Base-by-base conservation (phyloP, 2,113 vertebrate genomes). In the Pithys albifrons region DNA sequence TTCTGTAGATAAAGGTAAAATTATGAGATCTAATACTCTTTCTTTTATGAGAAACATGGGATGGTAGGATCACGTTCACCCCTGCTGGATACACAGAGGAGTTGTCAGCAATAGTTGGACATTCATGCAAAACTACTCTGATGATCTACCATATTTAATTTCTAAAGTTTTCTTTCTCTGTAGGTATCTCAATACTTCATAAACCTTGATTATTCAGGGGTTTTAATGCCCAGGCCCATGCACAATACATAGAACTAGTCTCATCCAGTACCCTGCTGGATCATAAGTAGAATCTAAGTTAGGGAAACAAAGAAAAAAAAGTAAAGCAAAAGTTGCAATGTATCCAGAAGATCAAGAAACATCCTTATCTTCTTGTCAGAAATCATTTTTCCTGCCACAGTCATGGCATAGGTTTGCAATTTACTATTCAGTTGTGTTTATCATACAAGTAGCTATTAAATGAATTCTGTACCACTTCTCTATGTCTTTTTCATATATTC, bases 231-330 rank as follows among this genome's bases (percentile, higher is more conserved):
- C 11, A 52, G 14, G 51, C 25, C 49, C 66, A 84, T 43, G 28
- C 43, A 70, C 57, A 89, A 87, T 84, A 37, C 73, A 71, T 51
- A 95, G 28, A 91, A 31, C 31, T 95, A 72, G 93, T 91, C 49
- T 93, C 9, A 69, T 75, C 11, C 22, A 46, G 31, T 64, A 57
- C 33, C 24, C 57, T 48, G 4, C 5, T 88, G 62, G 24, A 75
- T 72, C 13, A 19, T 33, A 82, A 72, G 55, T 3, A 80, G 35
- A 93, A 78, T 71, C 67, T n/a, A 73, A 69, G 33, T 35, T 62
- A 14, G 19, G 6, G 28, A 17, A 16, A 19, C 24, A 37, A 54
- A 49, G 28, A 16, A 28, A 37, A 54, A 23, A 54, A 55, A 41
- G 33, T 14, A 33, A 52, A 35, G 10, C 18, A 37, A 9, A 65